Conservation (phyloP, 37 sponge, comb jelly and placozoan species). For the Eunapius fragilis region DNA sequence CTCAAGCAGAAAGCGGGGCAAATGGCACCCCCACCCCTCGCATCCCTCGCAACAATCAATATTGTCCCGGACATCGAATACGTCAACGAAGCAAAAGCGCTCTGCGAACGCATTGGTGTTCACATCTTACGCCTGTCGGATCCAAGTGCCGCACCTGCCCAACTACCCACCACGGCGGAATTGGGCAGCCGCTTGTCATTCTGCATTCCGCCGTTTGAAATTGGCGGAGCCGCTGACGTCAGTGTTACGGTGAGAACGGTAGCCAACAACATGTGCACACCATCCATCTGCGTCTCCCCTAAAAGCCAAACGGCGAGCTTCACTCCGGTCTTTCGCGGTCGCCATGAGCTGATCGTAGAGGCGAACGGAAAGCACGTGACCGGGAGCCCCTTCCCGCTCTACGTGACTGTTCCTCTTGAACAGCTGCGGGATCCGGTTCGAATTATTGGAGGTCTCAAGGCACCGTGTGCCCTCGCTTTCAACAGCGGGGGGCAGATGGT, state of each 20-base stretch:
- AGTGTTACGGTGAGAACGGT: constrained; percentile 4
- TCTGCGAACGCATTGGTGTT: not conserved
- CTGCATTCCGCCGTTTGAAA: not conserved
- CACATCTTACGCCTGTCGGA: not conserved
- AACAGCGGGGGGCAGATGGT: not conserved
- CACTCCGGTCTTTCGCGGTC: constrained; percentile 23
- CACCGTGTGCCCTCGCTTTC: constrained; percentile 21
- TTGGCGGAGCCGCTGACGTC: not conserved
- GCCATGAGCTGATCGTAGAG: constrained; percentile 9
- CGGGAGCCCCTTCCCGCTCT: constrained; percentile 15
- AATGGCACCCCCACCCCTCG: not conserved
- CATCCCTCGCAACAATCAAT: not conserved
- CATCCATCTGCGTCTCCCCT: not conserved
- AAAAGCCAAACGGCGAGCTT: not conserved
- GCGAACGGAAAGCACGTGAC: constrained; percentile 14
- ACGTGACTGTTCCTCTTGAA: constrained; percentile 18
- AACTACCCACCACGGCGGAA: not conserved
- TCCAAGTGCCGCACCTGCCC: not conserved
- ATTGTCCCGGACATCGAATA: not conserved
- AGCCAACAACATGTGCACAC: constrained; percentile 16
- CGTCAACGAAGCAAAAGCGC: not conserved
- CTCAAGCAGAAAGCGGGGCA: not conserved
- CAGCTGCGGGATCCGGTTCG: constrained; percentile 17
- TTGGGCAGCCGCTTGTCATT: constrained; percentile 1
- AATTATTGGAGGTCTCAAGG: constrained; percentile 2